A percentile compares a stretch with the other conserved stretches of the same genome.
Conservation (phyloP, 2,888 invertebrate species). For the Archips xylosteana region DNA sequence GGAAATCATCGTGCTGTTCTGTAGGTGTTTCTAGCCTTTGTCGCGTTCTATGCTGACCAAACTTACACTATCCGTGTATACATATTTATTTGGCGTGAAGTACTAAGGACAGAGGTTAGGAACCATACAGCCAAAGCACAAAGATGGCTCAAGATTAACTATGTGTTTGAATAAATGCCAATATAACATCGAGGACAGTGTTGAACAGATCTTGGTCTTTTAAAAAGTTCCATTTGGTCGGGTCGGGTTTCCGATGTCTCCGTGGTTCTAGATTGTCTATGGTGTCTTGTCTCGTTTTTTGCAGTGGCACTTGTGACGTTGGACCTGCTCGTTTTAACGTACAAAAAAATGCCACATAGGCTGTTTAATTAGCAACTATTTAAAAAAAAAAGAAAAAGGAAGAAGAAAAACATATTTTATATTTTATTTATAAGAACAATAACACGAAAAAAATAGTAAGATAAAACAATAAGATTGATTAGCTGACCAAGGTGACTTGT, state of each 20-base stretch:
- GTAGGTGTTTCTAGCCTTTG: background rate
- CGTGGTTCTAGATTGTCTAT: background rate
- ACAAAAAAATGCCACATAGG: background rate
- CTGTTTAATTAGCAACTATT: background rate
- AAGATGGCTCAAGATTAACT: background rate
- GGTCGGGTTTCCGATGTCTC: background rate
- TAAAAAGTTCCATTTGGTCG: background rate
- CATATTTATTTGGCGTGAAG: background rate
- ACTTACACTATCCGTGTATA: background rate
- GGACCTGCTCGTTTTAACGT: too few relatives aligned
- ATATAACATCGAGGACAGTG: background rate
- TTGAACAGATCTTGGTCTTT: background rate
- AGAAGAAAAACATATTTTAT: background rate
- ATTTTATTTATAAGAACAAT: too few relatives aligned
- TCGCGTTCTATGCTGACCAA: background rate
- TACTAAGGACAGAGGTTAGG: background rate
- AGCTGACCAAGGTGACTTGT: background rate
- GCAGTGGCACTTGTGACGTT: background rate
- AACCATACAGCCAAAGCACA: background rate
- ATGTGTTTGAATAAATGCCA: background rate
- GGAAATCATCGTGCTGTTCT: background rate
- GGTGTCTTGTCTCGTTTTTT: background rate
- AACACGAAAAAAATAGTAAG: too few relatives aligned
- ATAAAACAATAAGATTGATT: too few relatives aligned
- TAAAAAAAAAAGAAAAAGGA: background rate